Evolutionary conservation across 2,888 invertebrate species (phyloP), one percentile per base, ranked within the genome.

Genomic region (Abscondita cerata): DNA sequence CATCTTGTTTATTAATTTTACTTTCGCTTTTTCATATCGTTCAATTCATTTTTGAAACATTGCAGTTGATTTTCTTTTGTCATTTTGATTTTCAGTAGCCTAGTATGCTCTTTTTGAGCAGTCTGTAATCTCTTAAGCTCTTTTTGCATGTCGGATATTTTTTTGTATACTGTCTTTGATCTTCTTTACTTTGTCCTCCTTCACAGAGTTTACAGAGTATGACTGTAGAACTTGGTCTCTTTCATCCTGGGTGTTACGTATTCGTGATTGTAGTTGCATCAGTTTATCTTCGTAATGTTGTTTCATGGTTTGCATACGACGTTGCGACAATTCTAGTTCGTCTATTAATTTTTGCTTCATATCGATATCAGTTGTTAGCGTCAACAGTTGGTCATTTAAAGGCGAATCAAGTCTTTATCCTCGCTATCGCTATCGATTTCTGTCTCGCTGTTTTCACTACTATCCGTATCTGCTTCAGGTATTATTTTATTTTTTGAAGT

Each of bases 311-410:
- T 93, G 89, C 76, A 98, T 85, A 48, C 95, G 84, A 54, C 92
- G 86, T 77, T 98, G 96, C 0, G 94, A 94, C 59, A 90, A 82
- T 78, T 98, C 98, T 68, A 98, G 80, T 75, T 98, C 96, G 73
- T 96, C 95, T 66, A 99, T 96, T 44, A 98, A 83, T 58, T 94
- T 91, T 70, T 96, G 93, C 78, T 98, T 98, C 56, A 96, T 92
- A 76, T 93, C 93, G 68, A 98, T 98, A 80, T 98, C 96, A 47
- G 92, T 92, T 58, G 95, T 96, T 12, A 98, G 82, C 8, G 92
- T 91, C 11, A 95, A 92, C 62, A 98, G 82, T 77, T 96, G 94
- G 25, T 92, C 91, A 68, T 92, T 86, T 64, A 89, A 86, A 36
- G 87, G 86, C 41, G 82, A 84, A 62, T 84, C 83, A 56, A 75